Base-by-base conservation (phyloP, 2,888 invertebrate species). In the Drosophila kuntzei region DNA sequence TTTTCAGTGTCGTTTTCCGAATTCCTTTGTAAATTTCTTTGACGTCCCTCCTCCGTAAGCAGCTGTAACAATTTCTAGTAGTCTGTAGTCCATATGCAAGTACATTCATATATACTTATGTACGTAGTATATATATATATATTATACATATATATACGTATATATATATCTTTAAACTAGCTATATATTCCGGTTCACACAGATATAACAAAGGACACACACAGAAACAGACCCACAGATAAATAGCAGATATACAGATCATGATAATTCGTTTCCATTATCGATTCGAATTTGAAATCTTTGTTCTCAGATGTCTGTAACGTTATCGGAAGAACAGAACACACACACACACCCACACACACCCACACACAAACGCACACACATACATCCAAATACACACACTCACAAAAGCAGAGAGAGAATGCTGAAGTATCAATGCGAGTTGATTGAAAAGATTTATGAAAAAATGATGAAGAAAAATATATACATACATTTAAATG, bases 401-500 rank as follows among this genome's bases (percentile, higher is more conserved):
- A 54, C 50, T 43, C 14, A 47, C 36, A 64, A 50, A 64, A 66
- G 65, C 74, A 76, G 71, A 66, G 47, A 47, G 62, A 64, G 54
- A 71, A 63, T 66, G 66, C 74, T 61, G 69, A 71, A 64, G 57
- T 80, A 76, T 70, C 66, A 73, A 70, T 54, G 77, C 63, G 64
- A 68, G 64, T 66, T 53, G 62, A 49, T 54, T 18, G 63, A 73
- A 64, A 54, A 62, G 60, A 83, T 54, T 41, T 54, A 54, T 32
- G 53, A 64, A 47, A 37, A 43, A 50, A 70, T 71, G 57, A 70
- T 51, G 14, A 57, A 57, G 36, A 65, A 76, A 76, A 74, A 73
- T 80, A 81, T 81, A 77, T 79, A 75, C 72, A 57, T 78, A 79
- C 69, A 78, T 89, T 87, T 85, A 79, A 87, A 90, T 90, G 85